These are phyloP conservation scores for Parotocinclus haroldoi DNA, from an alignment of 2,797 vertebrate species.

Conservation along the genomic window DNA sequence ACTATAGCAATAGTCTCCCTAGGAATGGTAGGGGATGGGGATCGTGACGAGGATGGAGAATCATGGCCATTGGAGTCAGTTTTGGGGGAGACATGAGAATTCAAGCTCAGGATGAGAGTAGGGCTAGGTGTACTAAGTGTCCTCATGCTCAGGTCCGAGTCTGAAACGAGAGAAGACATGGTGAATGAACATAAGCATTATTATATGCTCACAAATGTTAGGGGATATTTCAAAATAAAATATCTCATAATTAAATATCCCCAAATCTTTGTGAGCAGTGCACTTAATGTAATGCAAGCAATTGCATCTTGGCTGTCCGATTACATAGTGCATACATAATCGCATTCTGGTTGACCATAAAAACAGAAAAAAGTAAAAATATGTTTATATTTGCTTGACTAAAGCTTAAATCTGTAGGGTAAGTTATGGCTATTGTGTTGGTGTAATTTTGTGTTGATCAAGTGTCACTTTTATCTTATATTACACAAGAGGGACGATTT, in stretches of 20 bases:
- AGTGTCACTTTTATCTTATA: constrained; percentile 58
- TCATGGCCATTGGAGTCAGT: constrained; percentile 80
- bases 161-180: constrained; percentile 57
- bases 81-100: constrained; percentile 69
- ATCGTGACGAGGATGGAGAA: constrained; percentile 80
- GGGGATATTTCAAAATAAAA: too few species aligned
- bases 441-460: constrained; percentile 48
- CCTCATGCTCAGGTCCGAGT: constrained; percentile 90
- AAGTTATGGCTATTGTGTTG: constrained; percentile 48
- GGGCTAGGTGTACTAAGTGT: constrained; percentile 94
- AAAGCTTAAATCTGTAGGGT: constrained; percentile 40
- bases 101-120: constrained; percentile 85
- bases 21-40: constrained; percentile 78
- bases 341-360: constrained; percentile 12
- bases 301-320: neutral
- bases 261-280: too few species aligned
- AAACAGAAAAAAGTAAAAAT: constrained; percentile 20
- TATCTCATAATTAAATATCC: too few species aligned
- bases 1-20: constrained; percentile 93
- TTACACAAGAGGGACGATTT: constrained; percentile 39
- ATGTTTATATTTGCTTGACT: constrained; percentile 27
- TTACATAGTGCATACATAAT: constrained; percentile 4
- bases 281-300: neutral
- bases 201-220: neutral
- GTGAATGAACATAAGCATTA: constrained; percentile 3